phyloP scores from a whole-genome alignment of 2,888 invertebrate species.

The Epirrita christyi region DNA sequence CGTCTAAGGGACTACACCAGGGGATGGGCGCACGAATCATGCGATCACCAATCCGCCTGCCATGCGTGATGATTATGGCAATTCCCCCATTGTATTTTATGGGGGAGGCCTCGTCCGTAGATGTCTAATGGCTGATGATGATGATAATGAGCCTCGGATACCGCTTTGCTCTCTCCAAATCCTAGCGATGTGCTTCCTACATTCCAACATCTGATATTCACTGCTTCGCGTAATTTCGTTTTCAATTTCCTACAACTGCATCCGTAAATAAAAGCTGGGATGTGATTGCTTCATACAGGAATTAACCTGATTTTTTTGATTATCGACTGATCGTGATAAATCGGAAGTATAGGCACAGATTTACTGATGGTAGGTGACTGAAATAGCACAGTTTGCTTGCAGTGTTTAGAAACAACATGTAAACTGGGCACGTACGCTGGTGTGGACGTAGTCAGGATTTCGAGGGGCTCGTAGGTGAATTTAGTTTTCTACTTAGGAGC shows the following conservation, averaged over 20 bases:
- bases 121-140: too few species aligned
- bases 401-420: constrained; percentile 50
- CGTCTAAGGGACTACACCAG: too few species aligned
- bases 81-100: too few species aligned
- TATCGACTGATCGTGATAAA: constrained; percentile 56
- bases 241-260: constrained; percentile 49
- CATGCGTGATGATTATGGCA: too few species aligned
- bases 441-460: constrained; percentile 5
- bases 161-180: not conserved
- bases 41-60: too few species aligned
- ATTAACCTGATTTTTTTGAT: constrained; percentile 76
- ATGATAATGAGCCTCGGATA: too few species aligned
- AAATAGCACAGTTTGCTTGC: constrained; percentile 57
- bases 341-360: constrained; percentile 53
- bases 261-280: constrained; percentile 59
- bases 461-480: not conserved
- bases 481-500: too few species aligned
- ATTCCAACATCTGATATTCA: constrained; percentile 51
- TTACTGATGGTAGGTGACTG: constrained; percentile 42
- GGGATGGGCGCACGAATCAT: too few species aligned
- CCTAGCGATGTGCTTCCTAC: not conserved
- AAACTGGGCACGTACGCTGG: constrained; percentile 45
- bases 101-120: too few species aligned
- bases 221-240: constrained; percentile 9
- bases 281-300: constrained; percentile 52